phyloP scores from a whole-genome alignment of 2,888 invertebrate genomes.

The Ptilodon capucinus region DNA sequence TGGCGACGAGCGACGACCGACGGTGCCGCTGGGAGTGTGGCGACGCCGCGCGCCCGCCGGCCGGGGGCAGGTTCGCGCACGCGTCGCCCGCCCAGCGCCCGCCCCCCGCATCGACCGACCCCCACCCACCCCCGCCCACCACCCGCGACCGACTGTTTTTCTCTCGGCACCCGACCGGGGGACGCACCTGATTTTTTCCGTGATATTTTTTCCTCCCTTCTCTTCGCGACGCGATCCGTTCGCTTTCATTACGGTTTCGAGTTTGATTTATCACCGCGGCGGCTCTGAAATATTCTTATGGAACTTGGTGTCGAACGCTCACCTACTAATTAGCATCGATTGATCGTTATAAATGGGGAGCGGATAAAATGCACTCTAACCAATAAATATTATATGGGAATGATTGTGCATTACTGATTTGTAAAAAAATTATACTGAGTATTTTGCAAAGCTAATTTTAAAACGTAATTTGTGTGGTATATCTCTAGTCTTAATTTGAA shows the following conservation, averaged over 20 bases:
- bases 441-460: too few relatives aligned
- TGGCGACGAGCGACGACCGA: slow-evolving; percentile 48
- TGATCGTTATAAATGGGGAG: slow-evolving; percentile 55
- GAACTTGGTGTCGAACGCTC: slow-evolving; percentile 76
- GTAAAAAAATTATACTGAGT: too few relatives aligned
- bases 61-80: slow-evolving; percentile 65
- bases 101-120: slow-evolving; percentile 70
- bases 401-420: slow-evolving; percentile 20
- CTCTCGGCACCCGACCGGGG: slow-evolving; percentile 78
- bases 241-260: slow-evolving; percentile 83
- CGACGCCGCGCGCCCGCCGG: slow-evolving; percentile 46
- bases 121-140: slow-evolving; percentile 65
- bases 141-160: slow-evolving; percentile 75
- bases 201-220: slow-evolving; percentile 82
- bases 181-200: slow-evolving; percentile 83
- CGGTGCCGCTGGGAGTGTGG: slow-evolving; percentile 53
- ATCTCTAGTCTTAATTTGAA: too few relatives aligned
- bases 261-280: slow-evolving; percentile 82
- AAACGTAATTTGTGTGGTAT: too few relatives aligned
- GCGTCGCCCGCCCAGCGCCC: slow-evolving; percentile 69
- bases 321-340: slow-evolving; percentile 78
- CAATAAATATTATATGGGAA: slow-evolving; percentile 15
- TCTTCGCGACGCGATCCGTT: slow-evolving; percentile 82
- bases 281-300: slow-evolving; percentile 79
- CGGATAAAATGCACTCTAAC: slow-evolving; percentile 25